Evolutionary conservation across 2,113 vertebrate species (phyloP).

Genomic region (Strix uralensis): DNA sequence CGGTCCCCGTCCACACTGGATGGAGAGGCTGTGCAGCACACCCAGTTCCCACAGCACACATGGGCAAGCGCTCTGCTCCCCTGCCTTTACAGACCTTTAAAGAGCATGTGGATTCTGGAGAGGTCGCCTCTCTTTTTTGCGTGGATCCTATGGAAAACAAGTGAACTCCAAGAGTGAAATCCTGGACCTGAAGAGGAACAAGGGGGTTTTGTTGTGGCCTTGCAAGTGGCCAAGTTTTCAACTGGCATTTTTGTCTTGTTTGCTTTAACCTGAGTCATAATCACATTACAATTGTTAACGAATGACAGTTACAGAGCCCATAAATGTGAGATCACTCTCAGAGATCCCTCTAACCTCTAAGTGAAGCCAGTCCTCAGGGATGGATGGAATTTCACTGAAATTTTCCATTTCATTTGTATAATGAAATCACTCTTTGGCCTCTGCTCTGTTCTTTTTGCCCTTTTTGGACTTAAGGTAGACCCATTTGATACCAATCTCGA

Average conservation of each 20-base stretch:
- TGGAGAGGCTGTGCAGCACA: not conserved
- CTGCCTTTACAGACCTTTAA: not conserved
- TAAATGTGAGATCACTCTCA: constrained; percentile 36
- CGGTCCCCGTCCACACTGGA: not conserved
- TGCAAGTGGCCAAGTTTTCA: not conserved
- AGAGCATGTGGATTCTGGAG: not conserved
- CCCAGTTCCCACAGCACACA: not conserved
- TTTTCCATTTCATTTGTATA: constrained; percentile 57
- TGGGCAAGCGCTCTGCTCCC: not conserved
- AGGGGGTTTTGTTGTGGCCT: not conserved
- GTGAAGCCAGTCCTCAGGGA: constrained; percentile 54
- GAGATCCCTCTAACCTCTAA: constrained; percentile 40
- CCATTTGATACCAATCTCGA: not conserved
- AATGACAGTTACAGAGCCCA: not conserved
- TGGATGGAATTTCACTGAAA: constrained; percentile 51
- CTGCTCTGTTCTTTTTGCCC: not conserved
- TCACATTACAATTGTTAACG: not conserved
- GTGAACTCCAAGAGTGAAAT: not conserved
- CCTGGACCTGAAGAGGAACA: not conserved
- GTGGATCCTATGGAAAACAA: not conserved
- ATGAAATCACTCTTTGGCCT: constrained; percentile 60
- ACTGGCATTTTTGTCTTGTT: not conserved
- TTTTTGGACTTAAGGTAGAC: constrained; percentile 33
- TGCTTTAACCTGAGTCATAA: constrained; percentile 30
- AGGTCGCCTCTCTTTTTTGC: not conserved